Evolutionary conservation across 2,888 invertebrate genomes (phyloP).

Genomic region (Physocephala rufipes): DNA sequence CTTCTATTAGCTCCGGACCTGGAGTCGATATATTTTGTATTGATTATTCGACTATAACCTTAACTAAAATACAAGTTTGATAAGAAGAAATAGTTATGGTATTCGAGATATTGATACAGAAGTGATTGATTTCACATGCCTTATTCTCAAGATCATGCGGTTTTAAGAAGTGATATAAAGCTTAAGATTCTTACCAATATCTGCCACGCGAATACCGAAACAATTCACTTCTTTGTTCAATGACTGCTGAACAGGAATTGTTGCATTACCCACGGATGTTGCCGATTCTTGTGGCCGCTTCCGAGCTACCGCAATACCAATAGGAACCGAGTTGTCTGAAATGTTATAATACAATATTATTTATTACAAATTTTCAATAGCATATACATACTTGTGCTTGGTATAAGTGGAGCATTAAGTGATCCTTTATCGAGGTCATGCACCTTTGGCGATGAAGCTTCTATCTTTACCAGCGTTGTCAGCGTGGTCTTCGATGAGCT

Average conservation of each 20-base stretch:
- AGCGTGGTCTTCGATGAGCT: conserved; percentile 59
- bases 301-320: conserved; percentile 85
- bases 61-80: too few relatives aligned
- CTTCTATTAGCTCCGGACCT: too few relatives aligned
- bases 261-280: conserved; percentile 62
- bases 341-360: conserved; percentile 23
- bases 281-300: conserved; percentile 70
- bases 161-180: too few relatives aligned
- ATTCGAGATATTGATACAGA: too few relatives aligned
- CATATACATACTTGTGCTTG: conserved; percentile 50
- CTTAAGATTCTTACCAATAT: conserved; percentile 58
- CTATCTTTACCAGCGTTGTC: conserved; percentile 64
- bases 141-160: too few relatives aligned
- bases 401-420: conserved; percentile 40
- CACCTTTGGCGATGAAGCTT: conserved; percentile 64
- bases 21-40: too few relatives aligned
- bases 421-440: conserved; percentile 58
- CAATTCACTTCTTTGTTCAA: conserved; percentile 65
- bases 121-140: too few relatives aligned
- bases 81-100: too few relatives aligned
- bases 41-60: too few relatives aligned
- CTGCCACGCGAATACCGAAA: conserved; percentile 64
- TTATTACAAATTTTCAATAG: not conserved
- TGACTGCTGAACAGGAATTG: conserved; percentile 57
- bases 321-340: conserved; percentile 74